Percentiles rank a stretch among this genome's conserved stretches.
These are phyloP conservation scores for Laupala kohalensis DNA, from an alignment of 1,140 invertebrate genomes.

Conservation along the genomic window DNA sequence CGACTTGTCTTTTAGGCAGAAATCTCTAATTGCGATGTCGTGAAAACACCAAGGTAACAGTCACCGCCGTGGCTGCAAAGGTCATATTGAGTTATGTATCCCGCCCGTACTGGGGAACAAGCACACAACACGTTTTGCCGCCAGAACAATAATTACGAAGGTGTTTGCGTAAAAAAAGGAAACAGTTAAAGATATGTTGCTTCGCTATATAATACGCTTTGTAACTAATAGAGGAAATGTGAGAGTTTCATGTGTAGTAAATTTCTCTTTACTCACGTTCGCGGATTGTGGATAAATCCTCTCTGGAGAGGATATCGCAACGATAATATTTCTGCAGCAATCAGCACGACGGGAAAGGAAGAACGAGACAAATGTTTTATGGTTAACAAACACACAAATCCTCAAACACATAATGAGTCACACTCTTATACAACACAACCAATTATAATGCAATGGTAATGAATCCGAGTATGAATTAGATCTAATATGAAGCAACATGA, in stretches of 20 bases:
- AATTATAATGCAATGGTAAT: neutral
- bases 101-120: neutral
- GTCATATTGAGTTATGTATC: neutral
- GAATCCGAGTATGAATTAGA: too few species aligned
- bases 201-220: neutral
- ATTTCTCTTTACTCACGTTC: neutral
- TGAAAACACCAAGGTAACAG: neutral
- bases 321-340: too few species aligned
- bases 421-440: too few species aligned
- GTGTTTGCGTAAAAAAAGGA: neutral
- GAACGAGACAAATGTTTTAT: neutral
- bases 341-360: neutral
- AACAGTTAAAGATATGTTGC: too few species aligned
- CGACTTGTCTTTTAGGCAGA: neutral
- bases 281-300: neutral
- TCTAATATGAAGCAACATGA: too few species aligned
- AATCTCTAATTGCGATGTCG: neutral
- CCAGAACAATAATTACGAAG: neutral
- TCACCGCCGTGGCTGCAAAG: neutral
- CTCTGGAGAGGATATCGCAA: too few species aligned
- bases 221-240: neutral
- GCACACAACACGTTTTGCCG: neutral
- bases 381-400: too few species aligned
- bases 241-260: neutral
- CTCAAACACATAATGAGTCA: too few species aligned